Conservation (phyloP, 2,888 invertebrate species). For the Cactoblastis cactorum region DNA sequence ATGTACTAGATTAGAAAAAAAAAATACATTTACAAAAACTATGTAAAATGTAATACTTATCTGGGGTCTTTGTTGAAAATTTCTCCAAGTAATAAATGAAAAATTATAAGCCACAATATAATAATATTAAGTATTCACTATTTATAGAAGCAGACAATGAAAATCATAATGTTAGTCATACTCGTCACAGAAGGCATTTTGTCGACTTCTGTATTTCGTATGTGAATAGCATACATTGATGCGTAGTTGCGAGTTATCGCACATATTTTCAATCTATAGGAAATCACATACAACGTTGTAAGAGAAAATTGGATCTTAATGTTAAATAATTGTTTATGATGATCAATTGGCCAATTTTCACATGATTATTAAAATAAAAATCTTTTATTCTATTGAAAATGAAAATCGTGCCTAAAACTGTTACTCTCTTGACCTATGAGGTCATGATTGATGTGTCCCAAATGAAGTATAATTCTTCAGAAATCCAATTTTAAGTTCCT, state of each 20-base stretch:
- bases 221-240: not conserved
- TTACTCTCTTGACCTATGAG: conserved; percentile 31
- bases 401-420: conserved; percentile 25
- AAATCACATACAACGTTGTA: not conserved
- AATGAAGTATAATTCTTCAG: conserved; percentile 63
- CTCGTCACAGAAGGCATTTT: conserved; percentile 16
- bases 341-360: no score
- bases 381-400: conserved; percentile 16
- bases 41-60: no score
- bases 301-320: not conserved
- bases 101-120: no score
- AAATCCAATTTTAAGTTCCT: conserved; percentile 73
- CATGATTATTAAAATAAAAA: no score
- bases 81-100: no score
- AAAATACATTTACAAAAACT: no score
- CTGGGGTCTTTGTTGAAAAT: no score
- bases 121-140: no score
- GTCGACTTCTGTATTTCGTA: conserved; percentile 3
- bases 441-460: conserved; percentile 54
- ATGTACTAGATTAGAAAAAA: no score
- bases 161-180: conserved; percentile 17
- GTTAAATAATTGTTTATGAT: no score
- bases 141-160: not conserved
- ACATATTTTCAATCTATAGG: not conserved
- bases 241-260: not conserved